Evolutionary conservation across 2,797 vertebrate genomes (phyloP).

Genomic region (Sebastes oblongus): DNA sequence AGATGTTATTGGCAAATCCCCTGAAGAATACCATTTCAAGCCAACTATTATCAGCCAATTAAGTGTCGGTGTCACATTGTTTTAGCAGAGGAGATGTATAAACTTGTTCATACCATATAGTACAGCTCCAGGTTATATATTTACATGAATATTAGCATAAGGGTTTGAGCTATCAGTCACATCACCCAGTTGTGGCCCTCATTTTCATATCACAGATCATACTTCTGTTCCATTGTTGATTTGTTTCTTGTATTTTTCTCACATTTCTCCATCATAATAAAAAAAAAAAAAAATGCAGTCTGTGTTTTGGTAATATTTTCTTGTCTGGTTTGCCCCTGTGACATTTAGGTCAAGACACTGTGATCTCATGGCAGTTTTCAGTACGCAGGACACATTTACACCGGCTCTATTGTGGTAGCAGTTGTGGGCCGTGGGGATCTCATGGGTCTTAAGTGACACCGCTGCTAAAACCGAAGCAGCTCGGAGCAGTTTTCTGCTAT

Average conservation of each 20-base stretch:
- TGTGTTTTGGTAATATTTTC: slow-evolving; percentile 1
- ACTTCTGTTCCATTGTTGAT: background rate
- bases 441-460: slow-evolving; percentile 72
- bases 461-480: slow-evolving; percentile 23
- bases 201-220: slow-evolving; percentile 18
- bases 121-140: background rate
- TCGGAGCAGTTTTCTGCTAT: slow-evolving; percentile 48
- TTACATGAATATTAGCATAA: background rate
- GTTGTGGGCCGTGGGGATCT: slow-evolving; percentile 53
- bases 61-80: slow-evolving; percentile 18
- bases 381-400: slow-evolving; percentile 29
- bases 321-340: slow-evolving; percentile 21
- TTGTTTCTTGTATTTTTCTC: slow-evolving; percentile 1
- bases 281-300: slow-evolving; percentile 15
- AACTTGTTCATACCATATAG: background rate
- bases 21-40: slow-evolving; percentile 54
- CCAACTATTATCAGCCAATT: slow-evolving; percentile 41
- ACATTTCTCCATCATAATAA: slow-evolving; percentile 4
- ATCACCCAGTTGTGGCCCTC: rapidly evolving
- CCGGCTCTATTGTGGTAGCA: slow-evolving; percentile 46
- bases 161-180: background rate
- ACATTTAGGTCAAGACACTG: slow-evolving; percentile 68
- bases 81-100: background rate
- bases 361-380: slow-evolving; percentile 52
- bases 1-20: slow-evolving; percentile 65